Percentiles rank a stretch among this genome's conserved stretches.
phyloP scores from a whole-genome alignment of 35 echinoderm and acorn worm genomes.

The Lytechinus variegatus region DNA sequence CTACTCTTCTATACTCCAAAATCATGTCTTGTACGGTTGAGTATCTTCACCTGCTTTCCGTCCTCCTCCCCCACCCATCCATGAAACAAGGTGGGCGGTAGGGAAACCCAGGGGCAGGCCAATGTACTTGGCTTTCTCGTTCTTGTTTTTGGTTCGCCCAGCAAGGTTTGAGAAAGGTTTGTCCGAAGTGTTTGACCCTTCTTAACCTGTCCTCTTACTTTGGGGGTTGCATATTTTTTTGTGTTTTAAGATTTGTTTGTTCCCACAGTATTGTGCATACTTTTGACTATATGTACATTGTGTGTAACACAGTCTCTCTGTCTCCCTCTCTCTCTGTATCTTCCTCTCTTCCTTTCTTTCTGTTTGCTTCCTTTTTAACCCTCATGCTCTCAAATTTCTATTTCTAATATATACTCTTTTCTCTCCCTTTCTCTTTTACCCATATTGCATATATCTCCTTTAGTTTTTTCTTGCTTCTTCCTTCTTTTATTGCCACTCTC shows the following conservation, averaged over 20 bases:
- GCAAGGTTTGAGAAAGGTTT: background rate
- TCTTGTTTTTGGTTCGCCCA: background rate
- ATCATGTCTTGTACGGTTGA: background rate
- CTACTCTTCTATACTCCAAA: background rate
- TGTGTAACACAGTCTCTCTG: background rate
- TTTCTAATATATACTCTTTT: background rate
- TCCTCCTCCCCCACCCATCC: background rate
- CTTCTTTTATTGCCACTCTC: background rate
- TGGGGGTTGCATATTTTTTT: background rate
- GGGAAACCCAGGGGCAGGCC: background rate
- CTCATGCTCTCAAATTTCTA: too few species aligned
- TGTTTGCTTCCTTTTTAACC: background rate
- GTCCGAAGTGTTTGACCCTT: background rate
- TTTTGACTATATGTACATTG: background rate
- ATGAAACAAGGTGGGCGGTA: background rate
- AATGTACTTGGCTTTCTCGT: background rate
- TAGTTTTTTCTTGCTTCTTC: background rate
- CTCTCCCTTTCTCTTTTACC: background rate
- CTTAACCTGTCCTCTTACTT: too few species aligned
- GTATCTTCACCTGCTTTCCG: background rate
- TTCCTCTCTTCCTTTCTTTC: background rate
- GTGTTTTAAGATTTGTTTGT: too few species aligned
- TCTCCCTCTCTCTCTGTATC: constrained; percentile 14
- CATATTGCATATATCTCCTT: background rate
- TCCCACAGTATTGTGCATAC: background rate